Base-by-base conservation (phyloP, 1,140 invertebrate species). In the Helicoverpa armigera region DNA sequence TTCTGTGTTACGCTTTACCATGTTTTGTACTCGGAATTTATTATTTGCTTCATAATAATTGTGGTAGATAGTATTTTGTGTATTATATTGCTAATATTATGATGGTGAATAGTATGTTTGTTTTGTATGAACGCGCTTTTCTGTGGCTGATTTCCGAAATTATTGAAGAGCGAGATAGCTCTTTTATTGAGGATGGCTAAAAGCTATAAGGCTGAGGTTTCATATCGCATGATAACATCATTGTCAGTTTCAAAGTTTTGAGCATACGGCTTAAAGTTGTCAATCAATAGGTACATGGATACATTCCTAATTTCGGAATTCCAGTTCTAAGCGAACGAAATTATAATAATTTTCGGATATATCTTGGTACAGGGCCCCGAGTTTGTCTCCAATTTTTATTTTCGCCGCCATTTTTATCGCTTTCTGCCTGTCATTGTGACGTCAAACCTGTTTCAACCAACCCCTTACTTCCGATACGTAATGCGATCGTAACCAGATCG, bases 391-490 rank as follows among this genome's bases (percentile, higher is more conserved):
- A 63, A 14, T 29, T 13, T 63, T 35, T 23, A 11, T 29, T 29
- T 51, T 23, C 65, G 16, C 63, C n/a, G 35, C 35, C n/a, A 67
- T 67, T 35, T 67, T 48, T 13, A 70, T 16, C 35, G 35, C 35
- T 43, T 43, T 43, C 35, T 18, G 48, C 12, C 14, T 69, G 65
- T 70, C 67, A 70, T 13, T 29, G 53, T 73, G 29, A 73, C 29
- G 70, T 73, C 70, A 56, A 60, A 48, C 56, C 11, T 61, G 54
- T 50, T 60, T 29, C 73, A 56, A 29, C 11, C 16, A 60, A 61
- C 54, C 54, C 70, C 73, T 75, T 65, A 35, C 63, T 77, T 77
- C 75, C 75, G 60, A 77, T 77, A 67, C 31, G 75, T 77, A 77
- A 77, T 77, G 51, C 48, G 75, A 77, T 77, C 61, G 50, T 53